Evolutionary conservation across 2,888 invertebrate species (phyloP).

Genomic region (Polyploca ridens): DNA sequence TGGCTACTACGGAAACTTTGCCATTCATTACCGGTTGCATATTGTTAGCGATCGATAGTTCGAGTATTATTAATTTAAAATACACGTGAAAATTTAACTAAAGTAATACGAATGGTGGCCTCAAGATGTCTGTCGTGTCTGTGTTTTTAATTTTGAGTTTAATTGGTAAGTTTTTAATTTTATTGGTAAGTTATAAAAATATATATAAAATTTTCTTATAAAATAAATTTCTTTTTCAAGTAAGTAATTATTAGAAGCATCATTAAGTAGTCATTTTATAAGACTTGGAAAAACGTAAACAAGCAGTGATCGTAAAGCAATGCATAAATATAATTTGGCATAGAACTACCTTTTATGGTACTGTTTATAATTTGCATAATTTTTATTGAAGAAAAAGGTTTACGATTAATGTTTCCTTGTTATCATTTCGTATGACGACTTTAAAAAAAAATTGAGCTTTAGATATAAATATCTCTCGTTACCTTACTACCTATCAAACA

Average conservation of each 20-base stretch:
- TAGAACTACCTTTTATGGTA: too few species aligned
- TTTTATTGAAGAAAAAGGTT: too few species aligned
- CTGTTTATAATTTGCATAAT: too few species aligned
- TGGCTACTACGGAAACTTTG: neutral
- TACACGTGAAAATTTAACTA: neutral
- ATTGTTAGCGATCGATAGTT: neutral
- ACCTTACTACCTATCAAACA: neutral
- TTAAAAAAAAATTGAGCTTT: too few species aligned
- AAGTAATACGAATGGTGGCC: conserved; percentile 45
- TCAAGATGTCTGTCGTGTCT: conserved; percentile 56
- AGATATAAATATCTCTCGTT: neutral
- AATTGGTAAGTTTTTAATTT: conserved; percentile 49
- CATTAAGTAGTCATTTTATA: too few species aligned
- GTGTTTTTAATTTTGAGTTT: conserved; percentile 48
- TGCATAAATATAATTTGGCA: too few species aligned
- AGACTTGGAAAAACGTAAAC: too few species aligned
- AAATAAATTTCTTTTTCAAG: too few species aligned
- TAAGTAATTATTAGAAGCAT: neutral
- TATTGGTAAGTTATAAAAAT: too few species aligned
- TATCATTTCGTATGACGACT: too few species aligned
- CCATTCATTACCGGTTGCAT: neutral
- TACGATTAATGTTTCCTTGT: too few species aligned
- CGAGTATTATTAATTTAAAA: neutral
- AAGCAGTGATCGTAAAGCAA: too few species aligned
- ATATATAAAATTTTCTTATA: neutral